These are phyloP conservation scores for Drosophila ohnishii DNA, from an alignment of 1,140 invertebrate species.

Conservation along the genomic window DNA sequence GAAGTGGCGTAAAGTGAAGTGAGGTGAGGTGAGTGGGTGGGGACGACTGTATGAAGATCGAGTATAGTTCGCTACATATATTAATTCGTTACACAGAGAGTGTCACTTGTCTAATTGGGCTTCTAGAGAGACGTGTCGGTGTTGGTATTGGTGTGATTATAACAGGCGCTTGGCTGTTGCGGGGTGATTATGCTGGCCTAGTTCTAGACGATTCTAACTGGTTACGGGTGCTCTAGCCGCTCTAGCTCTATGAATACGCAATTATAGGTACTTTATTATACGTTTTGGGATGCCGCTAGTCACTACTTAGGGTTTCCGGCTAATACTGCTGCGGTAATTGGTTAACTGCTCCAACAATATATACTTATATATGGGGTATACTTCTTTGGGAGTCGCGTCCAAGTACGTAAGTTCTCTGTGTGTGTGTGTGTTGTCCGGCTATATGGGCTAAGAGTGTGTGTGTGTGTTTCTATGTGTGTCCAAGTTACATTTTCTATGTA, in stretches of 20 bases:
- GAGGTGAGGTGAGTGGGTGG: background rate
- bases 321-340: slow-evolving; percentile 44
- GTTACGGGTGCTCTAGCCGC: slow-evolving; percentile 44
- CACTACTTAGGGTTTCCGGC: slow-evolving; percentile 35
- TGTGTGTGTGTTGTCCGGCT: slow-evolving; percentile 3
- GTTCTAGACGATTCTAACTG: slow-evolving; percentile 36
- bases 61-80: slow-evolving; percentile 38
- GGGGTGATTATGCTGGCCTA: slow-evolving; percentile 40
- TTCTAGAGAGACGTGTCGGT: slow-evolving; percentile 26
- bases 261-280: slow-evolving; percentile 11
- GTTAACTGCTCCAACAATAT: slow-evolving; percentile 48
- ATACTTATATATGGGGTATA: slow-evolving; percentile 17
- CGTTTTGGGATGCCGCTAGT: slow-evolving; percentile 33
- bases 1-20: background rate
- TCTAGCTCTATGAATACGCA: slow-evolving; percentile 42
- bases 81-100: slow-evolving; percentile 21
- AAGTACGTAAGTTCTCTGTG: slow-evolving; percentile 23
- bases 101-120: slow-evolving; percentile 34
- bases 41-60: slow-evolving; percentile 25
- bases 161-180: background rate
- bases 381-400: slow-evolving; percentile 25
- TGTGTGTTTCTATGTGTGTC: slow-evolving; percentile 9
- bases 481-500: slow-evolving; percentile 43
- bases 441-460: slow-evolving; percentile 33
- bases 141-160: background rate